These are phyloP conservation scores for Riparia riparia DNA, from an alignment of 2,113 vertebrate species.

Conservation along the genomic window DNA sequence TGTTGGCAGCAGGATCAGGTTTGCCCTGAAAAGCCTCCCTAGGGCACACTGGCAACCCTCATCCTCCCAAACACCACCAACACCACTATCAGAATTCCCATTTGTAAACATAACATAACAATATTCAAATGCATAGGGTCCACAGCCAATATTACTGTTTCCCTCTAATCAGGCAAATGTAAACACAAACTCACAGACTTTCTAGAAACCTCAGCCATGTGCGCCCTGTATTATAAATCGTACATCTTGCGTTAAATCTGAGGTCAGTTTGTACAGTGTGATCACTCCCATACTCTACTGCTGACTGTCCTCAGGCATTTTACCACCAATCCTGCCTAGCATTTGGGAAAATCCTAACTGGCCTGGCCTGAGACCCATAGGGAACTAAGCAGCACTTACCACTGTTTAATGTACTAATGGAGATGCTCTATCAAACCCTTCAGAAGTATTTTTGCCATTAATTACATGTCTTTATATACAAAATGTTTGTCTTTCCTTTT, in stretches of 20 bases:
- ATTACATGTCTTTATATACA: not conserved
- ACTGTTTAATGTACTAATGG: not conserved
- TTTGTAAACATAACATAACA: not conserved
- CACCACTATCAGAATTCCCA: not conserved
- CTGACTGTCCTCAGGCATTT: not conserved
- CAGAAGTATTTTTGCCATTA: not conserved
- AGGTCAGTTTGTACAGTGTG: not conserved
- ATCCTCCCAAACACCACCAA: not conserved
- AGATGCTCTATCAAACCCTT: not conserved
- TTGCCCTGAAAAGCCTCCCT: not conserved
- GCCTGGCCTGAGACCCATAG: not conserved
- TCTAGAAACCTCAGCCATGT: not conserved
- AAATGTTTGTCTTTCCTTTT: not conserved
- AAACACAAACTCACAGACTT: not conserved
- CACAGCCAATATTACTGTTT: not conserved
- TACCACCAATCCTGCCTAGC: not conserved
- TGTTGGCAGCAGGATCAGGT: not conserved
- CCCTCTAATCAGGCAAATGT: not conserved
- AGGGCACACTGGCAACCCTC: not conserved
- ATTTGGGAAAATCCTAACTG: not conserved
- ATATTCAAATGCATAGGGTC: not conserved
- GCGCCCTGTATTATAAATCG: accelerated
- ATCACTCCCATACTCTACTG: not conserved
- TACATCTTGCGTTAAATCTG: not conserved
- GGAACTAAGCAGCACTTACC: not conserved